Evolutionary conservation across 2,113 vertebrate species (phyloP).

Genomic region (Indicator indicator): DNA sequence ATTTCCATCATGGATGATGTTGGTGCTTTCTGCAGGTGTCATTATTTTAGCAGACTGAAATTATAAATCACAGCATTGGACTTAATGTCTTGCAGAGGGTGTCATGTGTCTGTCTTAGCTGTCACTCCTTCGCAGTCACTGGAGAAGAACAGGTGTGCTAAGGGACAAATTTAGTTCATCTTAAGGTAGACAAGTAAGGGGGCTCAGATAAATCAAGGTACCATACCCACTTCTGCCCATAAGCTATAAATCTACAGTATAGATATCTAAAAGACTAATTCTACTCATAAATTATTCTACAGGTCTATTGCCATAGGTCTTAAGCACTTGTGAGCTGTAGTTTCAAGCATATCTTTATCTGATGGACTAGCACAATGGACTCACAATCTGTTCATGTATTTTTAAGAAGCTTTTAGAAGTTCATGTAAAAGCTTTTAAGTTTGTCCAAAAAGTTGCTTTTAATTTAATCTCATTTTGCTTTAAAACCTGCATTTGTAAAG

Average conservation of each 20-base stretch:
- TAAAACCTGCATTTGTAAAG: neutral
- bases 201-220: neutral
- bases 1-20: neutral
- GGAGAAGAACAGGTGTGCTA: neutral
- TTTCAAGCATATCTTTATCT: neutral
- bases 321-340: neutral
- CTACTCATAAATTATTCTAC: neutral
- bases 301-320: neutral
- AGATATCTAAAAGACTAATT: neutral
- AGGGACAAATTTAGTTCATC: neutral
- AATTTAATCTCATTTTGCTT: neutral
- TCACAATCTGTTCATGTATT: neutral
- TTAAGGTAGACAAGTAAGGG: neutral
- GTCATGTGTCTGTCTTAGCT: neutral
- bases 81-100: neutral
- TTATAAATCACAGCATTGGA: neutral
- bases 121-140: neutral
- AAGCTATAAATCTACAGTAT: neutral
- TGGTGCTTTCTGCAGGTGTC: neutral
- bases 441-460: neutral
- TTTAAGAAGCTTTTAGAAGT: too few species aligned
- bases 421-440: neutral
- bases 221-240: neutral
- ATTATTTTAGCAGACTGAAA: neutral
- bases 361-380: neutral